Evolutionary conservation across 2,797 vertebrate species (phyloP), one percentile per base, ranked within the genome.

Genomic region (Allenopithecus nigroviridis): DNA sequence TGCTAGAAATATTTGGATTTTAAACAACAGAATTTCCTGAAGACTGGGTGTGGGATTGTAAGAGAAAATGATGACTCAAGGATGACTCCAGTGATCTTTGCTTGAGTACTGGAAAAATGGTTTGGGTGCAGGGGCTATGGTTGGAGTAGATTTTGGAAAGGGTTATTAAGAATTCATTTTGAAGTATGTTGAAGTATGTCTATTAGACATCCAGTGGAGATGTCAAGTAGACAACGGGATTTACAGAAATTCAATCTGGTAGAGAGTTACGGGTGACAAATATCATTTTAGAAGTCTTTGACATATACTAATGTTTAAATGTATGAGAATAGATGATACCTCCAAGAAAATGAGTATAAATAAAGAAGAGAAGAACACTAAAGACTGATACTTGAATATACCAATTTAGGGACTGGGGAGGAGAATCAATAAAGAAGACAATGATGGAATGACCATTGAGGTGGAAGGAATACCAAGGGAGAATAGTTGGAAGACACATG

Each of bases 271-370:
- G 12, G 0, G 3, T 53, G 5, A 21, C 10, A 72, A 57, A 68
- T 59, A 36, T 21, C 80, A 88, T 80, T 95, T 70, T 76, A 80
- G 22, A 84, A n/a, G 41, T 61, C 41, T 43, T 87, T 41, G 22
- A 1, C 8, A 46, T 75, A 53, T 48, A 75, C 8, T 43, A 33
- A 36, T 39, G 79, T 93, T 92, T 84, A 64, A 79, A 84, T n/a
- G 1, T 41, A 12, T n/a, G 53, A 92, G 19, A 43, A 55, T 24
- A 43, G 50, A 39, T 50, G 26, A 41, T 17, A 33, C 30, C 26
- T 46, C 79, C 17, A 55, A 68, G 21, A 55, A 30, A 64, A 30
- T 86, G 2, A 55, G 0, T 33, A 92, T n/a, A 57, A 36, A 48
- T 12, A 72, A 55, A 90, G 21, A 76, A 70, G 19, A 89, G 19